Percentiles rank a stretch among this genome's conserved stretches.
These are phyloP conservation scores for Dryobates pubescens DNA, from an alignment of 2,797 vertebrate species.

Conservation along the genomic window DNA sequence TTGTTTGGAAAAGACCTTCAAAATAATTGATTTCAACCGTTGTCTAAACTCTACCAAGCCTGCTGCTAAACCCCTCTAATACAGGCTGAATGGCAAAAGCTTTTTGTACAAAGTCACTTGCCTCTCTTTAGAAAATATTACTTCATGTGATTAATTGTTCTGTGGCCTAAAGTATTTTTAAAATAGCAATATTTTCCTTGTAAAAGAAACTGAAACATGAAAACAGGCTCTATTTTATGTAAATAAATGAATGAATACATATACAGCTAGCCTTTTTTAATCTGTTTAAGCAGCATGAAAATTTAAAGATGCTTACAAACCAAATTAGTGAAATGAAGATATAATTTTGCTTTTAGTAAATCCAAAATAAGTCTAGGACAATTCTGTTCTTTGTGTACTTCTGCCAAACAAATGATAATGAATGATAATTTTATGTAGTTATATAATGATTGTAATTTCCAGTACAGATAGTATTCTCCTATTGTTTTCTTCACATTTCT, in stretches of 20 bases:
- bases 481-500: background rate
- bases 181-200: background rate
- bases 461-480: background rate
- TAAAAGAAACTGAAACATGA: background rate
- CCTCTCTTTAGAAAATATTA: background rate
- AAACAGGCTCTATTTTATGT: background rate
- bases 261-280: background rate
- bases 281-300: background rate
- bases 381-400: constrained; percentile 14
- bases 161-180: background rate
- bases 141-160: background rate
- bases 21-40: too few species aligned
- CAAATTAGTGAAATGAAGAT: background rate
- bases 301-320: background rate
- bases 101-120: background rate
- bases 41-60: too few species aligned
- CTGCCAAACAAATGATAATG: constrained; percentile 24
- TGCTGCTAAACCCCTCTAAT: background rate
- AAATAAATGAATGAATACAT: background rate
- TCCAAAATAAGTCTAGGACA: background rate
- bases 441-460: background rate
- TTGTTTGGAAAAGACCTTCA: too few species aligned
- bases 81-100: background rate
- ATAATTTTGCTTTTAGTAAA: background rate
- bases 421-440: constrained; percentile 32